Conservation (phyloP, 2,888 invertebrate genomes). For the Dryobota labecula region DNA sequence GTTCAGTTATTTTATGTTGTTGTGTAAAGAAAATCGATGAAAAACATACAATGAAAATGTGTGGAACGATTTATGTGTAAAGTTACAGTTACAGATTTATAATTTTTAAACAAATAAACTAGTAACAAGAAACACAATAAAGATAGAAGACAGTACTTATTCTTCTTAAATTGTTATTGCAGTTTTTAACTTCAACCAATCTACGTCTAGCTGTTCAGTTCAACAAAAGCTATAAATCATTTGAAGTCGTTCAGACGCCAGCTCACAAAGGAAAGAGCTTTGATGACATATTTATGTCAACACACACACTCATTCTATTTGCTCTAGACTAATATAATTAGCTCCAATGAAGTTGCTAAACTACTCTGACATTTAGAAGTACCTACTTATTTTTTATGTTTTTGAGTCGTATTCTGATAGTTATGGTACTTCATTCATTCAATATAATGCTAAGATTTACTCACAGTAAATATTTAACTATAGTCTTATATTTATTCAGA, state of each 20-base stretch:
- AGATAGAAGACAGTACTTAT: not conserved
- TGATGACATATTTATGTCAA: conserved; percentile 54
- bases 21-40: not conserved
- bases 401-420: not conserved
- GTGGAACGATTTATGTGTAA: not conserved
- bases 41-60: not conserved
- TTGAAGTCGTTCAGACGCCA: conserved; percentile 21
- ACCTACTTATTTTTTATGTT: not conserved
- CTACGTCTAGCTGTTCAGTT: not conserved
- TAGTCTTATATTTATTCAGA: not conserved
- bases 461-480: not conserved
- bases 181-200: conserved; percentile 1
- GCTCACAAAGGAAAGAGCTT: conserved; percentile 42
- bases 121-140: not conserved
- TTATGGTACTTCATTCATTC: not conserved
- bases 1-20: conserved; percentile 6
- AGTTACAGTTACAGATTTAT: not conserved
- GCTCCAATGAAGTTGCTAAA: conserved; percentile 31
- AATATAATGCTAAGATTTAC: not conserved
- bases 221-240: conserved; percentile 43
- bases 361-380: conserved; percentile 39
- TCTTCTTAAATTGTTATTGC: conserved; percentile 1
- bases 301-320: conserved; percentile 33
- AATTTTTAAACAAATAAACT: not conserved
- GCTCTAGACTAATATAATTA: conserved; percentile 37